These are phyloP conservation scores for Alfaro cultratus DNA, from an alignment of 2,797 vertebrate genomes.

Conservation along the genomic window DNA sequence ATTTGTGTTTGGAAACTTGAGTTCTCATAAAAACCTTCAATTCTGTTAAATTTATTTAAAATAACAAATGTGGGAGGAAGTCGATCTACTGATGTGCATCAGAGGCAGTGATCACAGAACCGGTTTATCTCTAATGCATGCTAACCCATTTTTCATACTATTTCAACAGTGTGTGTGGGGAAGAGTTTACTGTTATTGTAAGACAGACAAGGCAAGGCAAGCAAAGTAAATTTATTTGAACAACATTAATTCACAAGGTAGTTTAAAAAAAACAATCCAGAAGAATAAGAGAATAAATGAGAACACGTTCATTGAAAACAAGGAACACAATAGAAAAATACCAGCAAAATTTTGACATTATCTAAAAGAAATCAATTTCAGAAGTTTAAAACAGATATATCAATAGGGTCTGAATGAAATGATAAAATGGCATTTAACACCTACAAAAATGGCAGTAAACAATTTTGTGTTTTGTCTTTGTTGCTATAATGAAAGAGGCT, in stretches of 20 bases:
- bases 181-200: not conserved
- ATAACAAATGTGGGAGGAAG: not conserved
- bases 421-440: not conserved
- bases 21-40: not conserved
- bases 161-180: not conserved
- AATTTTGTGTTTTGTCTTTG: not conserved
- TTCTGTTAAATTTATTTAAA: not conserved
- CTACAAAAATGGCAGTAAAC: not conserved
- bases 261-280: not conserved
- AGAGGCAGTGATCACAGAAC: not conserved
- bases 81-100: not conserved
- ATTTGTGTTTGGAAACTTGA: not conserved
- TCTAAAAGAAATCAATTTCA: not conserved
- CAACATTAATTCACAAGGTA: not conserved
- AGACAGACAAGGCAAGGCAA: not conserved
- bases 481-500: not conserved
- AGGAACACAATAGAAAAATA: not conserved
- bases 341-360: not conserved
- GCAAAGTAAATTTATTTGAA: not conserved
- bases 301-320: not conserved
- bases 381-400: not conserved
- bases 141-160: not conserved
- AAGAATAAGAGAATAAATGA: not conserved
- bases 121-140: not conserved
- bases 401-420: not conserved